phyloP scores from a whole-genome alignment of 1,140 invertebrate genomes.

The Drosophila chauvacae region DNA sequence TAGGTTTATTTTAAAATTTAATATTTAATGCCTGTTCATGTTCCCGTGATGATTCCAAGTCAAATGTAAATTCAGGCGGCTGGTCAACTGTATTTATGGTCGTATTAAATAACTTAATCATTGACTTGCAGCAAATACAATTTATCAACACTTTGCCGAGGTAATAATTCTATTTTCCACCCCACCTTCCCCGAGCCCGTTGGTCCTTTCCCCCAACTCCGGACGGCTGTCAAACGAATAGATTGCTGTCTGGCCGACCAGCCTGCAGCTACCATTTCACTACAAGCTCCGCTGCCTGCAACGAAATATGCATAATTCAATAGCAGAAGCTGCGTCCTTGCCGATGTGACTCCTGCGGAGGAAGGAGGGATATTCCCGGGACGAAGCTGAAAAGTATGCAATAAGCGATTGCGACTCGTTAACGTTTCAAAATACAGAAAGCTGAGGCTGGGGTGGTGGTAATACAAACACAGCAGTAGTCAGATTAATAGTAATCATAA shows the following conservation, averaged over 20 bases:
- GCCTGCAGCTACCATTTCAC: constrained; percentile 18
- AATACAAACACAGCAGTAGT: background rate
- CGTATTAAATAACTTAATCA: constrained; percentile 32
- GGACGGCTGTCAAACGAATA: constrained; percentile 38
- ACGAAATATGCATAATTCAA: constrained; percentile 74
- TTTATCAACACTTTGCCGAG: constrained; percentile 39
- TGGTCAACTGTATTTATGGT: constrained; percentile 10
- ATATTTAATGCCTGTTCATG: background rate
- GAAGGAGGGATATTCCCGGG: constrained; percentile 7
- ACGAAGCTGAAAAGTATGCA: constrained; percentile 53
- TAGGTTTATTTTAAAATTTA: background rate
- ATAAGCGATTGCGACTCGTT: constrained; percentile 65
- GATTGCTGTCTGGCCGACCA: constrained; percentile 47
- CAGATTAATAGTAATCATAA: background rate
- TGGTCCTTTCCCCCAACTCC: background rate
- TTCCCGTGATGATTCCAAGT: background rate
- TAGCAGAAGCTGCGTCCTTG: constrained; percentile 32
- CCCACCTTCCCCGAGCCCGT: background rate
- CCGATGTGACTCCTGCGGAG: constrained; percentile 9
- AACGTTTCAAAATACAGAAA: constrained; percentile 47
- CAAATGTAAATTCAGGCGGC: background rate
- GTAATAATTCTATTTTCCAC: constrained; percentile 35
- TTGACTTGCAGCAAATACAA: constrained; percentile 26
- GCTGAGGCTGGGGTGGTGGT: background rate
- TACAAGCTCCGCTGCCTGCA: constrained; percentile 47